Percentiles rank a stretch among this genome's conserved stretches.
These are phyloP conservation scores for Spicauda simplicius DNA, from an alignment of 2,888 invertebrate species.

Conservation along the genomic window DNA sequence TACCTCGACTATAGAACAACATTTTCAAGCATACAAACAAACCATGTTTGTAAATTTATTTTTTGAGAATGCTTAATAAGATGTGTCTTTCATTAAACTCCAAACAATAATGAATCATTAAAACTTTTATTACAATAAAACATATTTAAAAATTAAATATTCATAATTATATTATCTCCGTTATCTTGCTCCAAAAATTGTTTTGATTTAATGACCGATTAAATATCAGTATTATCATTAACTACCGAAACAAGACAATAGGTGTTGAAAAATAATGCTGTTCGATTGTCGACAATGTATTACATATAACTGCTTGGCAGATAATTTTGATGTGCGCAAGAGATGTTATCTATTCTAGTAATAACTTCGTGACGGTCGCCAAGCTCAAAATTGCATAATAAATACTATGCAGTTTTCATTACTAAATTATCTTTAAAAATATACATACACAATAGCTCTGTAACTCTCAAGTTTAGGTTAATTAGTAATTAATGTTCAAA, in stretches of 20 bases:
- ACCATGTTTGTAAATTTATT: too few relatives aligned
- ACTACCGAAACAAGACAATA: not conserved
- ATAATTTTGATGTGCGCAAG: not conserved
- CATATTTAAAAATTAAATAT: not conserved
- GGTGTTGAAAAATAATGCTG: not conserved
- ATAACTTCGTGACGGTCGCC: not conserved
- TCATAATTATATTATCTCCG: not conserved
- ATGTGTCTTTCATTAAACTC: not conserved
- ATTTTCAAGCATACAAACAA: too few relatives aligned
- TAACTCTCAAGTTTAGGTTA: too few relatives aligned
- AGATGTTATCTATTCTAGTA: not conserved
- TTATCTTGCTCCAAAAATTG: not conserved
- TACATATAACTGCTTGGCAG: not conserved
- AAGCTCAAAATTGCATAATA: not conserved
- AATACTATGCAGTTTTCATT: not conserved
- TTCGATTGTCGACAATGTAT: not conserved
- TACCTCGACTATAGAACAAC: too few relatives aligned
- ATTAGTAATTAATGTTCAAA: too few relatives aligned
- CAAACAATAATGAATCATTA: not conserved
- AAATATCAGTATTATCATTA: not conserved
- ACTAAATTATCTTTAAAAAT: too few relatives aligned
- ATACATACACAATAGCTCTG: too few relatives aligned
- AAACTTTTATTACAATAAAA: too few relatives aligned
- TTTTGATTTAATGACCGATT: not conserved
- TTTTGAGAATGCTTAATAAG: too few relatives aligned